Percentiles rank a stretch among this genome's conserved stretches.
These are phyloP conservation scores for Drosophila ezoana DNA, from an alignment of 2,888 invertebrate species.

Conservation along the genomic window DNA sequence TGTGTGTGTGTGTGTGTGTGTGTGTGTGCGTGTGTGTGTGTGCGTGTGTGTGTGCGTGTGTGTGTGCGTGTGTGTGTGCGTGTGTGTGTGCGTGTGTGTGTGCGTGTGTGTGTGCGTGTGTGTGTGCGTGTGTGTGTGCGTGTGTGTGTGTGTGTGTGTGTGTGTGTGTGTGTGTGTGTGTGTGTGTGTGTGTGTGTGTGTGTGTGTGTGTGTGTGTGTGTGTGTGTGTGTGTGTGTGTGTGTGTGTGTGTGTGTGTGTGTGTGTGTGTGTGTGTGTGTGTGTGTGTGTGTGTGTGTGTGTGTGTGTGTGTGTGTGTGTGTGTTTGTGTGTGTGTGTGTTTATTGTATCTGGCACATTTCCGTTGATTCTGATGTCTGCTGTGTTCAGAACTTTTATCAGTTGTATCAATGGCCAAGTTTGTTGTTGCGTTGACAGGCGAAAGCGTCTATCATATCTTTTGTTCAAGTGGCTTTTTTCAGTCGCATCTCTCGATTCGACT, in stretches of 20 bases:
- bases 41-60: conserved; percentile 1
- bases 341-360: conserved; percentile 70
- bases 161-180: not conserved
- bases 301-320: conserved; percentile 6
- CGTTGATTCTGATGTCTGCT: conserved; percentile 46
- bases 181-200: not conserved
- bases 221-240: not conserved
- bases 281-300: not conserved
- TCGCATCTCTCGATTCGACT: conserved; percentile 9
- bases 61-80: not conserved
- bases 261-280: conserved; percentile 5
- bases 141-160: conserved; percentile 6
- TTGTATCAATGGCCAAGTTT: conserved; percentile 70
- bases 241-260: conserved; percentile 1
- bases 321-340: conserved; percentile 8
- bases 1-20: not conserved
- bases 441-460: conserved; percentile 63
- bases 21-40: not conserved
- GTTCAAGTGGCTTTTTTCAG: conserved; percentile 30
- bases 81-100: not conserved
- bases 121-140: not conserved
- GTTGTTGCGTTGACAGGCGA: conserved; percentile 52
- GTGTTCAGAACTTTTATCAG: conserved; percentile 62
- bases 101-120: conserved; percentile 6
- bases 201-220: conserved; percentile 7